phyloP scores from a whole-genome alignment of 2,797 vertebrate genomes.

The Scleropages formosus region DNA sequence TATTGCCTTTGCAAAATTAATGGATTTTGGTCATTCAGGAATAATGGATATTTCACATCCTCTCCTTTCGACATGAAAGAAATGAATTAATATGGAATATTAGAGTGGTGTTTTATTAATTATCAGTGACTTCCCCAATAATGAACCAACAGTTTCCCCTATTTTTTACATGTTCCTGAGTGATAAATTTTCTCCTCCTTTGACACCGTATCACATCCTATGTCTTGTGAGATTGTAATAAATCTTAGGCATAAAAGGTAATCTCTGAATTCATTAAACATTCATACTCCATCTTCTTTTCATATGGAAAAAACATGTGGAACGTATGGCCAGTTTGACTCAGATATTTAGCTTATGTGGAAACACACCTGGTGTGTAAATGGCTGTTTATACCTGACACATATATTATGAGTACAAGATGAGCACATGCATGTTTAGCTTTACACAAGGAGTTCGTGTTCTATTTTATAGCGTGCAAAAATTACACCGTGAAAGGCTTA shows the following conservation, averaged over 20 bases:
- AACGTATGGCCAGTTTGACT: background rate
- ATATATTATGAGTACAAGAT: too few species aligned
- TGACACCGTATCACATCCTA: constrained; percentile 19
- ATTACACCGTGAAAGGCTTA: constrained; percentile 1
- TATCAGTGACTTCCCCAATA: constrained; percentile 17
- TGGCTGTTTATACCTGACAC: background rate
- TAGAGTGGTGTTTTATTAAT: constrained; percentile 26
- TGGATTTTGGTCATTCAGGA: constrained; percentile 23
- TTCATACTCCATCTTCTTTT: background rate
- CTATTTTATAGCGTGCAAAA: background rate
- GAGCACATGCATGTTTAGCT: background rate
- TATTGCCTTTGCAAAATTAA: constrained; percentile 23
- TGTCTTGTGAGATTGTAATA: constrained; percentile 20
- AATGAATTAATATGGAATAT: constrained; percentile 22
- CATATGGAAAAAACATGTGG: background rate
- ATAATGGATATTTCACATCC: constrained; percentile 27
- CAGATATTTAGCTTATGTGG: background rate
- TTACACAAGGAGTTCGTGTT: background rate
- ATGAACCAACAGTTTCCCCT: constrained; percentile 24
- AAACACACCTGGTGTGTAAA: background rate
- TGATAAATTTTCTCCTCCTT: constrained; percentile 28
- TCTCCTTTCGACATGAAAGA: constrained; percentile 28
- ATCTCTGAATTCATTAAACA: constrained; percentile 27
- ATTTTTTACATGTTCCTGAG: constrained; percentile 26
- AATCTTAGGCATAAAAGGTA: constrained; percentile 25